Evolutionary conservation across 2,113 vertebrate species (phyloP).

Genomic region (Condylura cristata): DNA sequence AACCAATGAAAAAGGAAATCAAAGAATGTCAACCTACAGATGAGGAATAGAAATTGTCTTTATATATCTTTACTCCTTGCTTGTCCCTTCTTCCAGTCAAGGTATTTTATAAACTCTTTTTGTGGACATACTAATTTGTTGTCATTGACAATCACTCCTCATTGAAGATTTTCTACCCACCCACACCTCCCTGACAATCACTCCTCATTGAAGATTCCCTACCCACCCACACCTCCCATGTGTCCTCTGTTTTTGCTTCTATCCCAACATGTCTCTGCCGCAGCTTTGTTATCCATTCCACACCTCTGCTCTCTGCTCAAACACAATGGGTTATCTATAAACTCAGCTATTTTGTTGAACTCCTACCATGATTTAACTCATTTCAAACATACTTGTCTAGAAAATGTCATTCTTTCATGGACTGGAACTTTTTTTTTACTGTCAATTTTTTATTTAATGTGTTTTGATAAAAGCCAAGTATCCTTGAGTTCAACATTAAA

Average conservation of each 20-base stretch:
- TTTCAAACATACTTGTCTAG: background rate
- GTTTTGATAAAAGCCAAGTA: conserved; percentile 65
- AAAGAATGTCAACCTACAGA: background rate
- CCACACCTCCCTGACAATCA: background rate
- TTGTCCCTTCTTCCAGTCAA: background rate
- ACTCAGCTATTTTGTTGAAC: background rate
- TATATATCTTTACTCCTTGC: background rate
- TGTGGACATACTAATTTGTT: background rate
- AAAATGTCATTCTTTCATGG: background rate
- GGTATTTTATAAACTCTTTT: background rate
- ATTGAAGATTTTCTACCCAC: background rate
- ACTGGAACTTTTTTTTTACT: background rate
- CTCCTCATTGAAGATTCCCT: background rate
- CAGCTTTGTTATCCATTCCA: background rate
- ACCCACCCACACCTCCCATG: too few species aligned
- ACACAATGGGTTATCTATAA: background rate
- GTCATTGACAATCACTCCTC: background rate
- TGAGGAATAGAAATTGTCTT: background rate
- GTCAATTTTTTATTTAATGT: conserved; percentile 77
- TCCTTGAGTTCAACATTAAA: conserved; percentile 54
- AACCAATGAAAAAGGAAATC: background rate
- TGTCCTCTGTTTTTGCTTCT: background rate
- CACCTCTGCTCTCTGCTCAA: background rate
- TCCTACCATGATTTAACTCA: background rate
- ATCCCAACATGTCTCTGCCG: background rate